Conservation (phyloP, 2,888 invertebrate genomes). For the Dynastes hyllus region DNA sequence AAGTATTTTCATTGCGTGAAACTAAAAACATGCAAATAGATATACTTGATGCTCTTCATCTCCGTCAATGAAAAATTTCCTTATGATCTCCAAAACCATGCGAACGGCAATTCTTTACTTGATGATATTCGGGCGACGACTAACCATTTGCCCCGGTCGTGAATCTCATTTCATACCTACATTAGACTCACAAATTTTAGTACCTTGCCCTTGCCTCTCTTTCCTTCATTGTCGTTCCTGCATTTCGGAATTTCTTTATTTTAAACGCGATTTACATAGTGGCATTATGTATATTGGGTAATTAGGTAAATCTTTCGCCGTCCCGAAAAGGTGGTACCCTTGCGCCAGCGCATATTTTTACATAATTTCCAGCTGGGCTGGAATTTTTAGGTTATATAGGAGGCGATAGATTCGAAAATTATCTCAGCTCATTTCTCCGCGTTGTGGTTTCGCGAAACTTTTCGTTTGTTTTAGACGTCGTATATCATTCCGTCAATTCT, state of each 20-base stretch:
- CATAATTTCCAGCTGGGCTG: neutral
- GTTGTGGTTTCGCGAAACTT: too few species aligned
- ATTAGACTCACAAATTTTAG: constrained; percentile 10
- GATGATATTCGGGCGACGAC: neutral
- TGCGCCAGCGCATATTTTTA: neutral
- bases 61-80: too few species aligned
- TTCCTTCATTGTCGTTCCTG: neutral
- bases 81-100: neutral
- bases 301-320: constrained; percentile 25
- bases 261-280: constrained; percentile 29
- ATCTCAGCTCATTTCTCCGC: too few species aligned
- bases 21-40: too few species aligned
- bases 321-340: neutral
- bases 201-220: neutral
- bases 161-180: constrained; percentile 2
- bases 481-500: too few species aligned
- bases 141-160: constrained; percentile 4
- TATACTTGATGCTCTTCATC: too few species aligned
- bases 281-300: constrained; percentile 28
- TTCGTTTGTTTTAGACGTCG: too few species aligned
- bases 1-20: too few species aligned
- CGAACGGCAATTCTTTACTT: neutral
- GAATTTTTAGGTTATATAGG: neutral
- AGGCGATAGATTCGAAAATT: too few species aligned
- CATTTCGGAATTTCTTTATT: constrained; percentile 21